phyloP scores from a whole-genome alignment of 2,888 invertebrate species.

The Himalopsyche kuldschensis region DNA sequence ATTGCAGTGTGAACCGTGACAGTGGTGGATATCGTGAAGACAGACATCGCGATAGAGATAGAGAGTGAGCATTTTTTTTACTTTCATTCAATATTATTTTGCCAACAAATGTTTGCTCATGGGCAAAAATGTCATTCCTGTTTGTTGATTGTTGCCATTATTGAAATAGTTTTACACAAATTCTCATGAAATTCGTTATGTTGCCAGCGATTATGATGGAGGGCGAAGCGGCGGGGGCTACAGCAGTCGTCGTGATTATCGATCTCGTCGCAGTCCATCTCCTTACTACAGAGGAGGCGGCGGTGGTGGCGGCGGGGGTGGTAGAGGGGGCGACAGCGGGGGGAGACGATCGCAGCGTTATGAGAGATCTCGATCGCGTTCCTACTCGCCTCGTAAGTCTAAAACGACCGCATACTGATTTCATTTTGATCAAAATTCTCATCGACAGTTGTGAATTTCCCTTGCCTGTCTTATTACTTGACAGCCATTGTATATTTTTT shows the following conservation, averaged over 20 bases:
- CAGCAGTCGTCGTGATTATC: constrained; percentile 59
- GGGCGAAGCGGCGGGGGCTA: constrained; percentile 59
- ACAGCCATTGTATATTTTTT: background rate
- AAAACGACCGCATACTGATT: constrained; percentile 22
- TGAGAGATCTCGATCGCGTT: constrained; percentile 74
- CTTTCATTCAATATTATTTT: background rate
- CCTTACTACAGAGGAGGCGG: constrained; percentile 69
- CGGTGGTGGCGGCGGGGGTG: constrained; percentile 47
- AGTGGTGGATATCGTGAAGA: constrained; percentile 58
- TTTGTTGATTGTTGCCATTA: background rate
- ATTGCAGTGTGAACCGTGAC: constrained; percentile 52
- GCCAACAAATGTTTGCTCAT: background rate
- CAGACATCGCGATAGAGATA: constrained; percentile 47
- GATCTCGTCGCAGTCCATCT: constrained; percentile 69
- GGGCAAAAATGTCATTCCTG: background rate
- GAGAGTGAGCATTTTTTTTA: constrained; percentile 59
- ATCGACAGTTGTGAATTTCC: background rate
- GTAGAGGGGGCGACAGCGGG: constrained; percentile 39
- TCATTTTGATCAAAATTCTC: constrained; percentile 21
- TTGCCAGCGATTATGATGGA: constrained; percentile 52
- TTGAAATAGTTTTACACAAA: background rate
- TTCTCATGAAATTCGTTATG: background rate
- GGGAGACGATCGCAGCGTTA: constrained; percentile 57
- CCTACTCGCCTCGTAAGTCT: constrained; percentile 78
- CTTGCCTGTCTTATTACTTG: background rate